Conservation (phyloP, 2,888 invertebrate genomes). For the Argyresthia albistria region DNA sequence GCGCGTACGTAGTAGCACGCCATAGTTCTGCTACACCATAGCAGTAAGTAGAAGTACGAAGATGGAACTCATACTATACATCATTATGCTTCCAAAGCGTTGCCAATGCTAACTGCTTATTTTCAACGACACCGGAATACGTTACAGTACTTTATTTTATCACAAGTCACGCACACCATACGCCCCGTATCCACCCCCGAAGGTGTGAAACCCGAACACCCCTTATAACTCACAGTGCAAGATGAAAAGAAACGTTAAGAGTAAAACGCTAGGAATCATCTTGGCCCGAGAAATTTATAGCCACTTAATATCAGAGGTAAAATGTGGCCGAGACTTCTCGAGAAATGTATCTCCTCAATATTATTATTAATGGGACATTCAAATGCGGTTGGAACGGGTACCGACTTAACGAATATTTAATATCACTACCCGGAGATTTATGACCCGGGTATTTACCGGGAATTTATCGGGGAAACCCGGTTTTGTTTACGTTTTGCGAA, state of each 20-base stretch:
- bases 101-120: no score
- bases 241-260: conserved; percentile 22
- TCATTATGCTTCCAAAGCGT: no score
- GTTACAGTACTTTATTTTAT: no score
- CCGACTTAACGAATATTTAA: conserved; percentile 64
- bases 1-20: no score
- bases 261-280: conserved; percentile 36
- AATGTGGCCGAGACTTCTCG: conserved; percentile 9
- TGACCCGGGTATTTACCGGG: conserved; percentile 8
- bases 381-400: conserved; percentile 12
- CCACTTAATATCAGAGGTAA: conserved; percentile 32
- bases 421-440: conserved; percentile 44
- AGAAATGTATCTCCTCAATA: conserved; percentile 39
- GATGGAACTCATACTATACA: no score
- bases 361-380: conserved; percentile 54
- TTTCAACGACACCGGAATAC: no score
- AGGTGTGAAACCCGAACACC: not conserved
- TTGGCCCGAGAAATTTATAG: conserved; percentile 33
- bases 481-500: not conserved
- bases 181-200: no score
- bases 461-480: not conserved
- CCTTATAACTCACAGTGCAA: not conserved
- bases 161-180: no score
- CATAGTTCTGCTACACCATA: no score
- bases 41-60: no score